Evolutionary conservation across 2,888 invertebrate genomes (phyloP), one percentile per base, ranked within the genome.

Genomic region (Altica lythri): DNA sequence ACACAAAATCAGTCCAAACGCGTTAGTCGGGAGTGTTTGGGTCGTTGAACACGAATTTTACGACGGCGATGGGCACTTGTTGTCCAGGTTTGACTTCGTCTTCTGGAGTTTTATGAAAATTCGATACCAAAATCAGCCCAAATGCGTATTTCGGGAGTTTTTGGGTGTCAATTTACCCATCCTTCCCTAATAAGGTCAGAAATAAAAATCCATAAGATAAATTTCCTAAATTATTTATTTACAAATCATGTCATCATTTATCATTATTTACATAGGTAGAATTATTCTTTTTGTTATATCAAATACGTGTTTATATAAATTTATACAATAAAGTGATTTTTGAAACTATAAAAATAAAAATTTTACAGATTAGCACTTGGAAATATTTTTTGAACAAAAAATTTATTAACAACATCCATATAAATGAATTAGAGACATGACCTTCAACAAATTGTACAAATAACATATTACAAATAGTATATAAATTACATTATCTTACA

Each of bases 391-490:
- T n/a, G n/a, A n/a, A n/a, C 30, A 16, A 16, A 48, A 48, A 48
- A 38, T 25, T 12, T 4, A 45, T 22, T 17, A 46, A 12, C 46
- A 46, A 46, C 46, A 46, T 46, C 35, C 35, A 35, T 14, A 5
- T 46, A 35, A 37, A 46, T 46, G 25, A 48, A 48, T 38, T 48
- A 48, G 17, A 38, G 38, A 48, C 40, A 48, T 48, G 53, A 60
- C 38, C 51, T 53, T 58, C 45, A 71, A 72, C 70, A 70, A 69
- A 72, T 68, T 70, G 66, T 71, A 71, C 70, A 71, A 65, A 40
- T 65, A 68, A 70, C 67, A 69, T 68, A 65, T 71, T 69, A 69
- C 68, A 69, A 60, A 61, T 63, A 53, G 53, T 59, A 60, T n/a
- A n/a, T 62, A 42, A 62, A 57, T 58, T 59, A 59, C 57, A 55